A percentile compares a stretch with the other conserved stretches of the same genome.
Evolutionary conservation across 64 coral and sea anemone species (phyloP).

Genomic region (Orbicella faveolata): DNA sequence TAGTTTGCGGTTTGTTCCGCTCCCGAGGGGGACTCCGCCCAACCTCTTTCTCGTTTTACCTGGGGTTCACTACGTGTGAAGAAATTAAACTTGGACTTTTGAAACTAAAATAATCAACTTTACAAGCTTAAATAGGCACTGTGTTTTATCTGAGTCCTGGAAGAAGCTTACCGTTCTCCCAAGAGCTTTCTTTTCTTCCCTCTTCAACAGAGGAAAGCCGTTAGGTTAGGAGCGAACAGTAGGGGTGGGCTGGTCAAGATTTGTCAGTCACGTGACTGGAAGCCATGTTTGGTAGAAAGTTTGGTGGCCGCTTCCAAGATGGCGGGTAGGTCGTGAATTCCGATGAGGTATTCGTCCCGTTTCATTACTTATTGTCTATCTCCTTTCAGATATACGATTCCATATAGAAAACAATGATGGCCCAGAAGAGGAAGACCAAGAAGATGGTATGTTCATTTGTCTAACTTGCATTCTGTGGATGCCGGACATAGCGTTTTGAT

Average conservation of each 20-base stretch:
- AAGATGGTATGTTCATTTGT: constrained; percentile 74
- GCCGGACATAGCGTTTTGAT: constrained; percentile 9
- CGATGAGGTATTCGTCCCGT: constrained; percentile 45
- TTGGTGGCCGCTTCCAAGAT: constrained; percentile 94
- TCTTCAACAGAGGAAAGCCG: too few relatives aligned
- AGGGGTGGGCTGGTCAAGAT: constrained; percentile 22
- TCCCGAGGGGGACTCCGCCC: too few relatives aligned
- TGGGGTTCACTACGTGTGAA: too few relatives aligned
- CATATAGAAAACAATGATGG: constrained; percentile 84
- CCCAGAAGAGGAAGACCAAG: constrained; percentile 93
- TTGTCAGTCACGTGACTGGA: constrained; percentile 72
- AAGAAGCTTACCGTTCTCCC: too few relatives aligned
- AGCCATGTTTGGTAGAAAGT: constrained; percentile 81
- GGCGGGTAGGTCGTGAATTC: constrained; percentile 98
- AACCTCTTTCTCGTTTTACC: too few relatives aligned
- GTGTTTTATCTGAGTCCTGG: too few relatives aligned
- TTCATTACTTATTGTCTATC: constrained; percentile 47
- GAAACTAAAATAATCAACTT: too few relatives aligned
- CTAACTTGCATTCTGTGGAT: constrained; percentile 1
- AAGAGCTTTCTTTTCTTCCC: too few relatives aligned
- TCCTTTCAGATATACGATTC: constrained; percentile 92
- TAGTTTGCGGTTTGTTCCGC: too few relatives aligned
- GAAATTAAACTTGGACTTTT: too few relatives aligned
- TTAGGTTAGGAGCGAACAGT: background rate
- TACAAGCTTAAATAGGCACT: too few relatives aligned